These are phyloP conservation scores for Microchrysa polita DNA, from an alignment of 2,888 invertebrate genomes.

Conservation along the genomic window DNA sequence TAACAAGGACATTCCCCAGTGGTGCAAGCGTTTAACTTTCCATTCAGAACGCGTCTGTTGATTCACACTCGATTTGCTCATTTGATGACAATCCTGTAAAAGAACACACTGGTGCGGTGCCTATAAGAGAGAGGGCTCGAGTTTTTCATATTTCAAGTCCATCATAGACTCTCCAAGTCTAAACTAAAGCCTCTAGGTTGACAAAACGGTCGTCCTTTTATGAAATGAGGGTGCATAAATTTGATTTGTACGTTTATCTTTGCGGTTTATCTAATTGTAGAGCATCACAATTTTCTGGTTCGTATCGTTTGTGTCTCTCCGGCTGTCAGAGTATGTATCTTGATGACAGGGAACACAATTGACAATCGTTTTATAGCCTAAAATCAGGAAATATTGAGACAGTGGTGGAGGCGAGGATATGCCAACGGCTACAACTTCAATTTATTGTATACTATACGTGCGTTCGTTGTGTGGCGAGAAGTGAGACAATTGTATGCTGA, in stretches of 20 bases:
- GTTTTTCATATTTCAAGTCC: slow-evolving; percentile 18
- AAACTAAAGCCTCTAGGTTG: not conserved
- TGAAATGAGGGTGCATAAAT: slow-evolving; percentile 62
- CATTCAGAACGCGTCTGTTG: slow-evolving; percentile 64
- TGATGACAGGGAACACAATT: slow-evolving; percentile 35
- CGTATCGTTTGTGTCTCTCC: not conserved
- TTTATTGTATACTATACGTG: not conserved
- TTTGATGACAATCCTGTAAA: slow-evolving; percentile 61
- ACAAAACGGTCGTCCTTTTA: slow-evolving; percentile 42
- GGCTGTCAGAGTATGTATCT: not conserved
- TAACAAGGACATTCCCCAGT: slow-evolving; percentile 40
- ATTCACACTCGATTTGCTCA: slow-evolving; percentile 65
- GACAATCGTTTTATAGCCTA: slow-evolving; percentile 21
- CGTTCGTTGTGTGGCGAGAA: not conserved
- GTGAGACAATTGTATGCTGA: not conserved
- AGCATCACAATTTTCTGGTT: slow-evolving; percentile 29
- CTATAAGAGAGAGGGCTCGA: slow-evolving; percentile 13
- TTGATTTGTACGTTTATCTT: slow-evolving; percentile 61
- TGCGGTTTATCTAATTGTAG: slow-evolving; percentile 64
- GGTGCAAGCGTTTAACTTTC: slow-evolving; percentile 54
- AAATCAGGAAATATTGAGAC: slow-evolving; percentile 40
- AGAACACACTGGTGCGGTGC: slow-evolving; percentile 12
- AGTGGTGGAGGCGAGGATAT: slow-evolving; percentile 25
- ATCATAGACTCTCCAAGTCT: no score
- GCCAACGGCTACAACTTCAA: slow-evolving; percentile 23